A percentile compares a stretch with the other conserved stretches of the same genome.
Conservation (phyloP, 1,140 invertebrate genomes). For the Drosophila tsacasi region DNA sequence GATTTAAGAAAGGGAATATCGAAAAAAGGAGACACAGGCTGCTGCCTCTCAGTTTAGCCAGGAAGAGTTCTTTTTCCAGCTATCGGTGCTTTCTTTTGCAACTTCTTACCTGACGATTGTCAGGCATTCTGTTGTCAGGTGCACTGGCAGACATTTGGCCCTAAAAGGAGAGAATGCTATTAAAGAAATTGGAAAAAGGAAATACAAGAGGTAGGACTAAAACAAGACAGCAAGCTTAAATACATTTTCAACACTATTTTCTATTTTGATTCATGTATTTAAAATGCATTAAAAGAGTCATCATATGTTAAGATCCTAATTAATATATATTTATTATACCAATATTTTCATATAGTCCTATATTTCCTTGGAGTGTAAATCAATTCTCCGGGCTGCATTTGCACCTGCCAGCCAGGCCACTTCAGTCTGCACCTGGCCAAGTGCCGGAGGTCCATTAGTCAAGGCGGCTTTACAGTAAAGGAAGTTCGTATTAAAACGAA, state of each 20-base stretch:
- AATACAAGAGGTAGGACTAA: not conserved
- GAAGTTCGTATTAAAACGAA: conserved; percentile 36
- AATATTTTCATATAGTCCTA: not conserved
- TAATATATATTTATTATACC: not conserved
- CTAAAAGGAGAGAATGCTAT: not conserved
- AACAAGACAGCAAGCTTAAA: not conserved
- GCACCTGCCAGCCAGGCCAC: conserved; percentile 28
- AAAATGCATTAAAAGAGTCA: not conserved
- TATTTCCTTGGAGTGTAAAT: not conserved
- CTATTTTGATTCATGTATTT: not conserved
- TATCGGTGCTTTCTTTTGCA: not conserved
- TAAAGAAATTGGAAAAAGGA: too few relatives aligned
- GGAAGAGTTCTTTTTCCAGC: not conserved
- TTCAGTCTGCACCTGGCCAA: conserved; percentile 46
- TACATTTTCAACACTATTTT: not conserved
- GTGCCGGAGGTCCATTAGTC: conserved; percentile 41
- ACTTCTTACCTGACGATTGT: conserved; percentile 25
- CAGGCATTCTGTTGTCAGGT: conserved; percentile 11
- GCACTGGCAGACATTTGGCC: conserved; percentile 1
- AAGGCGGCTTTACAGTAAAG: conserved; percentile 35
- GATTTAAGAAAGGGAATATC: not conserved
- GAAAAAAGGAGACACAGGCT: not conserved
- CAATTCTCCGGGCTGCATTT: not conserved
- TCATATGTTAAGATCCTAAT: not conserved
- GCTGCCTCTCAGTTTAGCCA: not conserved